These are phyloP conservation scores for Hyalella azteca DNA, from an alignment of 2,888 invertebrate genomes.

Conservation along the genomic window DNA sequence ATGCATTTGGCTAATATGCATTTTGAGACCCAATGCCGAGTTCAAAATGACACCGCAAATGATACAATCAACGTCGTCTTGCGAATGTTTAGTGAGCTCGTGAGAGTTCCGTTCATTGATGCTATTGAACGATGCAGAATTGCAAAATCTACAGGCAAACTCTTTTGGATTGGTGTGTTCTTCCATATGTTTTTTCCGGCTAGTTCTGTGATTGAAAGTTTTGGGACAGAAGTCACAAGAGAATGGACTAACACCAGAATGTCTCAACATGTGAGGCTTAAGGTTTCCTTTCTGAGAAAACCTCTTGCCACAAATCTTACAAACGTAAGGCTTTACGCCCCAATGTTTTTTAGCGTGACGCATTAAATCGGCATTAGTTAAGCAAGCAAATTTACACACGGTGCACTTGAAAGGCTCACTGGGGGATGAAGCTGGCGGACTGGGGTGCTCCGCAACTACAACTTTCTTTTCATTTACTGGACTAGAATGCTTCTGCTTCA, in stretches of 20 bases:
- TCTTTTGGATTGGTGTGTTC: constrained; percentile 16
- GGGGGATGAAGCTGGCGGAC: not conserved
- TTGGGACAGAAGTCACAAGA: constrained; percentile 23
- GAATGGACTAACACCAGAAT: constrained; percentile 35
- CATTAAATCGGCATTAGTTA: constrained; percentile 34
- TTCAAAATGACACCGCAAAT: constrained; percentile 31
- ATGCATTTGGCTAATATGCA: constrained; percentile 36
- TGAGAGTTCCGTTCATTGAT: not conserved
- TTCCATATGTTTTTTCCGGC: constrained; percentile 37
- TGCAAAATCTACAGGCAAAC: not conserved
- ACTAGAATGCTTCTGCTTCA: constrained; percentile 16
- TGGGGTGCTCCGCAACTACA: not conserved
- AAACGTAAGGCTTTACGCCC: constrained; percentile 33
- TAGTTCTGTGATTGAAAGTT: constrained; percentile 33
- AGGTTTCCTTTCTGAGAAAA: constrained; percentile 36
- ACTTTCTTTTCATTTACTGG: too few relatives aligned
- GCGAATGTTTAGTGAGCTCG: not conserved
- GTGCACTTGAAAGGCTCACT: constrained; percentile 22
- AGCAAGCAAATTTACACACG: constrained; percentile 9
- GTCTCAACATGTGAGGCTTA: constrained; percentile 33
- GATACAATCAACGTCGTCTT: constrained; percentile 15
- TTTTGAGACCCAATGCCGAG: constrained; percentile 4
- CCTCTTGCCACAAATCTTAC: constrained; percentile 34
- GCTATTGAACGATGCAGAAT: not conserved
- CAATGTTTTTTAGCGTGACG: constrained; percentile 31